A percentile compares a stretch with the other conserved stretches of the same genome.
Evolutionary conservation across 2,113 vertebrate genomes (phyloP).

Genomic region (Tor tambroides): DNA sequence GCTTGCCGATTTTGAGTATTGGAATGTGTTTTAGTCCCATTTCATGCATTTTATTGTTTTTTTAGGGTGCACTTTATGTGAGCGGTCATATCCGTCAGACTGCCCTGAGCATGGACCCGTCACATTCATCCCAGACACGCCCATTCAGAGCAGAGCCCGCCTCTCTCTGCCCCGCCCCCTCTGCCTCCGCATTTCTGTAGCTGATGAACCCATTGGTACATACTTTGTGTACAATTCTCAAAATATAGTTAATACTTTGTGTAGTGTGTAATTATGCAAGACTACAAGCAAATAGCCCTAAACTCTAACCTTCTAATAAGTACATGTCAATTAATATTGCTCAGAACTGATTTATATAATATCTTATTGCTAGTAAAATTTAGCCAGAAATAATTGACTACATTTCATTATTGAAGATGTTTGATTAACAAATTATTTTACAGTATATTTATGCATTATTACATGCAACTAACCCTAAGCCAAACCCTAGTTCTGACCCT

Average conservation of each 20-base stretch:
- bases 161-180: conserved; percentile 94
- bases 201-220: conserved; percentile 87
- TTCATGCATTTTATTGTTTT: neutral
- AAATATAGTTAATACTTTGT: neutral
- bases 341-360: neutral
- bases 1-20: neutral
- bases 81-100: conserved; percentile 93
- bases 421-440: neutral
- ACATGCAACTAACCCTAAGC: too few relatives aligned
- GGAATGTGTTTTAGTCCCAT: neutral
- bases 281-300: too few relatives aligned
- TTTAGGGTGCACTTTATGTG: conserved; percentile 95
- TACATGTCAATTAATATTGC: too few relatives aligned
- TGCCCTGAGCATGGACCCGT: conserved; percentile 95
- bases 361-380: neutral
- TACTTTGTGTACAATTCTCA: neutral
- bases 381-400: neutral
- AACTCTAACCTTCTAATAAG: neutral
- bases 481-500: too few relatives aligned
- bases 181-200: conserved; percentile 86
- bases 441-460: too few relatives aligned
- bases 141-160: conserved; percentile 92
- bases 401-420: neutral
- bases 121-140: conserved; percentile 91
- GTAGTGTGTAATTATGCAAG: too few relatives aligned